phyloP scores from a whole-genome alignment of 2,113 vertebrate species.

The Natator depressus region DNA sequence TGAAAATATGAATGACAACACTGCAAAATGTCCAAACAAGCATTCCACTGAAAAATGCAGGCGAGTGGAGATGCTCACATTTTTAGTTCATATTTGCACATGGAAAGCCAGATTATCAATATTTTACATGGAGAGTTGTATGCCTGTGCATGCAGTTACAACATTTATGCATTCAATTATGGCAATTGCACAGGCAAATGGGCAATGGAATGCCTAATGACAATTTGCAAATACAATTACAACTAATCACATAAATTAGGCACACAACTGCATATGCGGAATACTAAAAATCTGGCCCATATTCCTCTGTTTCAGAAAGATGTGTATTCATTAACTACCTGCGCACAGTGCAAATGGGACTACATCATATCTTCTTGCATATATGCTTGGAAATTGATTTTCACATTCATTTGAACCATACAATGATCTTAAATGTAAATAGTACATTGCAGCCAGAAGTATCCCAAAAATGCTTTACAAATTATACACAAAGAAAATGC shows the following conservation, averaged over 20 bases:
- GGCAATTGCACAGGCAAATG: conserved; percentile 51
- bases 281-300: conserved; percentile 45
- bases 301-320: conserved; percentile 61
- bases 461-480: conserved; percentile 30
- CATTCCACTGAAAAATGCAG: conserved; percentile 44
- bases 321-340: conserved; percentile 38
- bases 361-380: conserved; percentile 10
- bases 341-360: conserved; percentile 51
- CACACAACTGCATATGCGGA: conserved; percentile 35
- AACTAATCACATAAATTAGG: conserved; percentile 67
- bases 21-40: conserved; percentile 14
- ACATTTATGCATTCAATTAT: conserved; percentile 67
- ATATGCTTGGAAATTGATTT: conserved; percentile 32
- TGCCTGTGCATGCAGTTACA: conserved; percentile 30
- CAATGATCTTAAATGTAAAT: conserved; percentile 32
- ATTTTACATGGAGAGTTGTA: conserved; percentile 65
- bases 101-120: conserved; percentile 37
- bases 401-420: conserved; percentile 49
- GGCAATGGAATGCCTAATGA: conserved; percentile 65
- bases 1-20: conserved; percentile 36
- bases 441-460: conserved; percentile 46
- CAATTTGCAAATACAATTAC: conserved; percentile 67
- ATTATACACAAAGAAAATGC: conserved; percentile 27
- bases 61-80: neutral
- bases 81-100: conserved; percentile 56